Evolutionary conservation across 2,113 vertebrate species (phyloP), one percentile per base, ranked within the genome.

Genomic region (Rhinichthys klamathensis): DNA sequence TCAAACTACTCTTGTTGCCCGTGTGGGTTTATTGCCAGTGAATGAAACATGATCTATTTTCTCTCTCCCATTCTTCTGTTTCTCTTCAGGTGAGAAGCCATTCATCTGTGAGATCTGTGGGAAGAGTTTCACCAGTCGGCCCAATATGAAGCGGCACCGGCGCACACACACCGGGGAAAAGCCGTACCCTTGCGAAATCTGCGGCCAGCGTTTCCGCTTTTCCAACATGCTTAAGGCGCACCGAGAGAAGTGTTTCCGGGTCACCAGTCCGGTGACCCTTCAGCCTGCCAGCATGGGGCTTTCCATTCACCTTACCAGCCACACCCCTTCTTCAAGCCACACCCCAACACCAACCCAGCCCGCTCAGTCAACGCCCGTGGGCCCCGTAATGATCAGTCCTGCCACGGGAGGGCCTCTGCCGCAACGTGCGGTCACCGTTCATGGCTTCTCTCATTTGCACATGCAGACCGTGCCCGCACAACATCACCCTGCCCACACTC

Each of bases 221-320:
- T 99, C 98, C 94, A 99, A 99, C 95, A 99, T 99, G 98, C 97
- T 99, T 12, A 99, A 99, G 93, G 97, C 98, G 0, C 98, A 99
- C 95, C 96, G 97, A 88, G 97, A 99, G 94, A 98, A 99, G 93
- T 99, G 98, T 91, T 99, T 99, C 92, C 96, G 97, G 65, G 97
- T 99, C 89, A 98, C 96, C 90, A 98, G 97, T 93, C 97, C 98
- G 0, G 95, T 97, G 90, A 95, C 95, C 0, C 94, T 96, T 86
- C 95, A 95, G 16, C 89, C 96, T 54, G 92, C 94, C 51, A 93
- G 91, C 89, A 95, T 95, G 78, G 89, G 95, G 12, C 91, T 96
- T 1, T 95, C 97, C 9, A 93, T 95, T 86, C 91, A 96, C 0
- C 89, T 95, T 25, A 90, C 96, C 77, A 91, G 95, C 15, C 95